Evolutionary conservation across 2,888 invertebrate species (phyloP), one percentile per base, ranked within the genome.

Genomic region (Hydraecia micacea): DNA sequence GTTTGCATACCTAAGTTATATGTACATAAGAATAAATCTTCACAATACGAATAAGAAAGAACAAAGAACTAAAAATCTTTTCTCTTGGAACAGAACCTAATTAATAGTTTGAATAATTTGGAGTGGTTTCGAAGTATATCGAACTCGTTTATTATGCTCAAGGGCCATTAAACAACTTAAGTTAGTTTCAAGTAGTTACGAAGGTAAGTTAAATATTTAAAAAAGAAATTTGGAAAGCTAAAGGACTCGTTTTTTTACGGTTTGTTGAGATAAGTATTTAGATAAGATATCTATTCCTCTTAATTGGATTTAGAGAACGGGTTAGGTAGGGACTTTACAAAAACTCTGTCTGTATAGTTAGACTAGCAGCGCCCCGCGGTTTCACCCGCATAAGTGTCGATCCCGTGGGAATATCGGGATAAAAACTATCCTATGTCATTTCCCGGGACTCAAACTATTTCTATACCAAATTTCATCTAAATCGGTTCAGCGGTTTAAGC

Each of bases 91-190:
- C 72, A 36, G 46, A 72, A 67, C 68, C 62, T 86, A 83, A 85
- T 86, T 83, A 84, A 83, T 76, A 82, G 79, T 75, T 79, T 11
- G 32, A 84, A 83, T 76, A 82, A 75, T 75, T 79, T 11, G 32
- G 42, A 73, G 52, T 39, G 46, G 69, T 80, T 86, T 55, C 32
- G 25, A 84, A 77, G 76, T 75, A 79, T 73, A 78, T 78, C 39
- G 68, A 79, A 72, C 78, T 81, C 66, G 79, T 83, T 83, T 74
- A 83, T 85, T 85, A 83, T 68, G 65, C 70, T 75, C 68, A 80
- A 73, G 71, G 60, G 13, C 32, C 79, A 85, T 81, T 88, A 78
- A 75, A 52, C 78, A 69, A 63, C 46, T 81, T 79, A 80, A 80
- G 52, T 78, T 32, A 72, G 77, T 84, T 83, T 82, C 73, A 74